Evolutionary conservation across 2,113 vertebrate genomes (phyloP).

Genomic region (Gymnocephalus cernua): DNA sequence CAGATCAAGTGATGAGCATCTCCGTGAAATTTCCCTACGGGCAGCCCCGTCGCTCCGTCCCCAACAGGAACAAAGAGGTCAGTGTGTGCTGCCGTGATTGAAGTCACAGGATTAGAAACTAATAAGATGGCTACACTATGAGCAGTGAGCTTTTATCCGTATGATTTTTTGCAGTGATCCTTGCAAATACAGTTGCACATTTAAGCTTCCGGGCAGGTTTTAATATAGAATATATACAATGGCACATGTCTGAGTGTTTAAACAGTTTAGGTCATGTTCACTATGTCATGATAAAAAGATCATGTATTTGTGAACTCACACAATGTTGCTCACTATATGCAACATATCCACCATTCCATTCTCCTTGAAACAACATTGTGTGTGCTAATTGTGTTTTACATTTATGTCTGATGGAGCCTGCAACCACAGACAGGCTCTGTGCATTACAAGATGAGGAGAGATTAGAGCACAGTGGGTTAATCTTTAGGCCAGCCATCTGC

Average conservation of each 20-base stretch:
- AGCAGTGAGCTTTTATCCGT: slow-evolving; percentile 59
- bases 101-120: slow-evolving; percentile 69
- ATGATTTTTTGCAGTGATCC: slow-evolving; percentile 35
- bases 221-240: background rate
- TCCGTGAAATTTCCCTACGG: slow-evolving; percentile 39
- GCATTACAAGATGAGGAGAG: slow-evolving; percentile 83
- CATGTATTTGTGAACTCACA: background rate
- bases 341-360: background rate
- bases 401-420: slow-evolving; percentile 45
- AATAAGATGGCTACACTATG: slow-evolving; percentile 67
- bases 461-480: slow-evolving; percentile 84
- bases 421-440: slow-evolving; percentile 71
- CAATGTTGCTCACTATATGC: background rate
- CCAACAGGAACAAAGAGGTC: slow-evolving; percentile 58
- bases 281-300: too few relatives aligned
- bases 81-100: slow-evolving; percentile 60
- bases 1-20: slow-evolving; percentile 30
- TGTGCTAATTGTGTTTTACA: slow-evolving; percentile 58
- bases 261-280: background rate
- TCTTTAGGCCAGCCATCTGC: slow-evolving; percentile 84
- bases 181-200: slow-evolving; percentile 16
- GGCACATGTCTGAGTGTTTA: background rate
- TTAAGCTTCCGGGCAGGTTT: slow-evolving; percentile 24
- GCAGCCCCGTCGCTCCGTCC: slow-evolving; percentile 29
- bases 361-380: background rate